Evolutionary conservation across 2,113 vertebrate species (phyloP).

Genomic region (Pantherophis guttatus): DNA sequence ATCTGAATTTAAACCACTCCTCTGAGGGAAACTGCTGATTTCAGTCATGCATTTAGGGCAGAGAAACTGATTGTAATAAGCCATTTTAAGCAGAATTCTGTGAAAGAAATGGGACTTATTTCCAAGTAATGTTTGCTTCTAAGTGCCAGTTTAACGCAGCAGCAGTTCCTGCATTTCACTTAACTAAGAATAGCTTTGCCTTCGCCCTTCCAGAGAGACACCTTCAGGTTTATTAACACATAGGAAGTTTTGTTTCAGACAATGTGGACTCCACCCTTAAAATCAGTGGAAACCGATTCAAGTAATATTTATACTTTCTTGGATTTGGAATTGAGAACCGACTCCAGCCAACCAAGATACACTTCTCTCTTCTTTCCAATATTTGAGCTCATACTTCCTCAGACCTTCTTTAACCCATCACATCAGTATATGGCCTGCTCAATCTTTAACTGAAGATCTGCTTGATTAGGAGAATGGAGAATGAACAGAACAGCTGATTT

Average conservation of each 20-base stretch:
- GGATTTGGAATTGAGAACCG: constrained; percentile 18
- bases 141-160: background rate
- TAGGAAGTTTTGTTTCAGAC: background rate
- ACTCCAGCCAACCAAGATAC: constrained; percentile 17
- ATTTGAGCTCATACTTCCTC: constrained; percentile 32
- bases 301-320: background rate
- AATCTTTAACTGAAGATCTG: constrained; percentile 54
- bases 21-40: background rate
- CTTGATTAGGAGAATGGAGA: constrained; percentile 48
- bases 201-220: too few relatives aligned
- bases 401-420: constrained; percentile 45
- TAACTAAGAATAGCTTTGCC: background rate
- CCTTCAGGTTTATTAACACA: background rate
- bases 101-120: background rate
- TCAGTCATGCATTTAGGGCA: background rate
- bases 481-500: constrained; percentile 41
- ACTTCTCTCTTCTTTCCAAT: constrained; percentile 37
- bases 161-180: background rate
- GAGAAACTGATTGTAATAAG: background rate
- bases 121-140: background rate
- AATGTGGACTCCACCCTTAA: background rate
- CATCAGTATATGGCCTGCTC: constrained; percentile 49
- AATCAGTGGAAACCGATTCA: background rate
- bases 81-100: background rate
- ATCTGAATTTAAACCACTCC: background rate